Base-by-base conservation (phyloP, 1,140 invertebrate species). In the Aphis gossypii region DNA sequence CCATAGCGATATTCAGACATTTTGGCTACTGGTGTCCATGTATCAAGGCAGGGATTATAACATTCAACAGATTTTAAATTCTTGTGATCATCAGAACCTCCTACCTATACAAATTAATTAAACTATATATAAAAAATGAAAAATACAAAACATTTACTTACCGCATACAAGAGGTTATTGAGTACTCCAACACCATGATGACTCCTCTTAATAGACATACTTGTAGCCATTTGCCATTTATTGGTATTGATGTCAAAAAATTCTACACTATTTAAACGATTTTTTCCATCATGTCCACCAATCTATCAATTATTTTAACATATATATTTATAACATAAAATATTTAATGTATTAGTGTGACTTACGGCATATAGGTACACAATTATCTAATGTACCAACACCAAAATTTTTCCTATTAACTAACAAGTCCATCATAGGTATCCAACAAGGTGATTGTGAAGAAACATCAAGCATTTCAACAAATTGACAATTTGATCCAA, bases 241-340 rank as follows among this genome's bases (percentile, higher is more conserved):
- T 97, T 97, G 92, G 96, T 97, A 94, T 96, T 96, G 20, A 97
- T 96, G 96, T 99, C 97, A 96, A 97, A 98, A 95, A 98, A 84
- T 96, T 99, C 98, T 4, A 98, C 98, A 56, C 97, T 98, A 95
- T 98, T 98, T 38, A 99, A 95, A 14, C 98, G 98, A 25, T 97
- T 97, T 11, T 98, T 97, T 54, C 98, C 98, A 96, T 99, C 98
- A 96, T 99, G 99, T 44, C 98, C 98, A 38, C 98, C 98, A 86
- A 98, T 96, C 96, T 96, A 94, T n/a, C 56, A 94, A 48, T 93
- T 82, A 76, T 44, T 68, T 38, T 25, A 8, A 41, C 38, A 41
- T 41, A 30, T 68, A 4, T 25, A n/a, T 44, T 18, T 44, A 41
- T 35, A 48, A 6, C 1, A 41, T 48, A 44, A 82, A 48, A 48